Percentiles rank a stretch among this genome's conserved stretches.
phyloP scores from a whole-genome alignment of 1,140 invertebrate species.

The Brachionus sp. region DNA sequence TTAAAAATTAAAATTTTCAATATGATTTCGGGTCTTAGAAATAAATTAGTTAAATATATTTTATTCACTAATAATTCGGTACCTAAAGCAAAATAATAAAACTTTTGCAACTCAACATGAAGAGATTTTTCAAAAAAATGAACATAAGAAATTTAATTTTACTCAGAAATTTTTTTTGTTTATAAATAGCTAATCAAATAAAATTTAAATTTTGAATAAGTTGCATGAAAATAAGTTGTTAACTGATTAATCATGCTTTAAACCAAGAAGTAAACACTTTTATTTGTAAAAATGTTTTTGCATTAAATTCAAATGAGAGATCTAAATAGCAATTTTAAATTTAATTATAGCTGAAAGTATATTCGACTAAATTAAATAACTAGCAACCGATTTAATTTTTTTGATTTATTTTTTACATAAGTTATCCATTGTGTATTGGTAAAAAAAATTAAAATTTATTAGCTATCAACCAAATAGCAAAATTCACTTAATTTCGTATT shows the following conservation, averaged over 20 bases:
- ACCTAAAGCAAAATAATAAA: neutral
- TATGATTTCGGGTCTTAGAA: neutral
- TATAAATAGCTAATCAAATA: neutral
- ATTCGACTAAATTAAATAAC: slow-evolving; percentile 17
- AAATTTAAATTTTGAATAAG: neutral
- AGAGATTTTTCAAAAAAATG: neutral
- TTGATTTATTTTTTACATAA: slow-evolving; percentile 16
- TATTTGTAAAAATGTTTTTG: neutral
- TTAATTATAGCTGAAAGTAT: neutral
- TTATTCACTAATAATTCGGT: too few relatives aligned
- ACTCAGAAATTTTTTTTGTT: neutral
- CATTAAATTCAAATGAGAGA: neutral
- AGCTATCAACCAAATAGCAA: neutral
- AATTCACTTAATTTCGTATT: slow-evolving; percentile 9
- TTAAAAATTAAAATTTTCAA: neutral
- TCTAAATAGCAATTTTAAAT: neutral
- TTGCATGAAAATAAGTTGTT: neutral
- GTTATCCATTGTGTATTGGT: slow-evolving; percentile 1
- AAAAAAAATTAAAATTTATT: neutral
- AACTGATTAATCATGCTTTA: neutral
- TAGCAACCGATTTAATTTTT: slow-evolving; percentile 24
- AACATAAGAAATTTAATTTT: neutral
- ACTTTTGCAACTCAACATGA: neutral
- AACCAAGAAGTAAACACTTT: neutral
- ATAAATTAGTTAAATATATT: neutral